These are phyloP conservation scores for Galemys pyrenaicus DNA, from an alignment of 2,113 vertebrate genomes.

Conservation along the genomic window DNA sequence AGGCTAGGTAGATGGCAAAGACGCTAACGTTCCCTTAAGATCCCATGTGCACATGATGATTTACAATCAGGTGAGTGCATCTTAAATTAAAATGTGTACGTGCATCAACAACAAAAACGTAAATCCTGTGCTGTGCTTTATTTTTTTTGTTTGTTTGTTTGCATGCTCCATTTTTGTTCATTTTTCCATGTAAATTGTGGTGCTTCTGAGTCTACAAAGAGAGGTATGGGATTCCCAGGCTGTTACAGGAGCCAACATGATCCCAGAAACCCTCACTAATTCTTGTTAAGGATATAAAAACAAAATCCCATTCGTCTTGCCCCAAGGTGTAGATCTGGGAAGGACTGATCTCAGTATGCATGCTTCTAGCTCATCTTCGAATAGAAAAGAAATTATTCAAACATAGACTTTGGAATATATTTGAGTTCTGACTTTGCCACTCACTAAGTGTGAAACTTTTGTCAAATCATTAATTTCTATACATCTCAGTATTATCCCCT, in stretches of 20 bases:
- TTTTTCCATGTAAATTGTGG: neutral
- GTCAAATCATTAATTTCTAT: neutral
- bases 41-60: neutral
- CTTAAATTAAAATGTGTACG: slow-evolving; percentile 58
- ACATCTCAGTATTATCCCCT: neutral
- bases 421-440: neutral
- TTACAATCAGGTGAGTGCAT: slow-evolving; percentile 35
- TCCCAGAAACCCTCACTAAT: neutral
- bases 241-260: neutral
- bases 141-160: slow-evolving; percentile 36
- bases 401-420: neutral
- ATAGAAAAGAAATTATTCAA: neutral
- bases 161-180: neutral
- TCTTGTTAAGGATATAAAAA: neutral
- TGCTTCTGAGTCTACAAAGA: neutral
- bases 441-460: neutral
- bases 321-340: neutral
- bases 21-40: slow-evolving; percentile 41
- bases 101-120: slow-evolving; percentile 16
- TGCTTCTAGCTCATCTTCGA: neutral
- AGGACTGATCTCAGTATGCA: neutral
- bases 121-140: slow-evolving; percentile 14
- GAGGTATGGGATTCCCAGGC: neutral
- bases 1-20: neutral
- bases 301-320: neutral